A percentile compares a stretch with the other conserved stretches of the same genome.
Evolutionary conservation across 2,113 vertebrate genomes (phyloP).

Genomic region (Anarrhichthys ocellatus): DNA sequence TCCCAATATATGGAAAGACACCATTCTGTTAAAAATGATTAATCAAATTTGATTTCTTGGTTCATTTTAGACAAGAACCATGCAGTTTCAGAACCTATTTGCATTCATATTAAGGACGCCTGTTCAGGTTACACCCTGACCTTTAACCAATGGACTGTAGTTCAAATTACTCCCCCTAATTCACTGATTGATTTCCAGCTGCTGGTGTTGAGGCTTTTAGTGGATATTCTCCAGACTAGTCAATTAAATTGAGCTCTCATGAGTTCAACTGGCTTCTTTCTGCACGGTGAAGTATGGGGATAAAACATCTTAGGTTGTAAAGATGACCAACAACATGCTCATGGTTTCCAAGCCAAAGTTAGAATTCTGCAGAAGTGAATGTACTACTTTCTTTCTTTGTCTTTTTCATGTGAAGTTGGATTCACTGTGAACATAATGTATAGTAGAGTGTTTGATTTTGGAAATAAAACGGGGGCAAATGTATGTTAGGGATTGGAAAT

Average conservation of each 20-base stretch:
- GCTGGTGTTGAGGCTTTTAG: neutral
- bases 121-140: neutral
- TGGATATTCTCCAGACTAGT: neutral
- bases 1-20: neutral
- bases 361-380: constrained; percentile 49
- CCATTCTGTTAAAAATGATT: neutral
- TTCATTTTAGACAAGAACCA: neutral
- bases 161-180: neutral
- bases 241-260: constrained; percentile 6
- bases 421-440: constrained; percentile 36
- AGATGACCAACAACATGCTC: neutral
- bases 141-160: neutral
- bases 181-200: neutral
- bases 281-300: neutral
- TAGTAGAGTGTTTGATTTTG: constrained; percentile 3
- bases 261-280: constrained; percentile 4
- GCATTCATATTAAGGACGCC: neutral
- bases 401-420: constrained; percentile 37
- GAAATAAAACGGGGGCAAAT: neutral
- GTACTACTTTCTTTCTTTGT: constrained; percentile 54
- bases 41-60: neutral
- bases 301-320: neutral
- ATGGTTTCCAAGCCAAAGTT: constrained; percentile 22
- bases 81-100: neutral
- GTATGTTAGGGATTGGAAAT: neutral